Conservation (phyloP, 92 coral and sea anemone genomes). For the Phenganax subtilis region DNA sequence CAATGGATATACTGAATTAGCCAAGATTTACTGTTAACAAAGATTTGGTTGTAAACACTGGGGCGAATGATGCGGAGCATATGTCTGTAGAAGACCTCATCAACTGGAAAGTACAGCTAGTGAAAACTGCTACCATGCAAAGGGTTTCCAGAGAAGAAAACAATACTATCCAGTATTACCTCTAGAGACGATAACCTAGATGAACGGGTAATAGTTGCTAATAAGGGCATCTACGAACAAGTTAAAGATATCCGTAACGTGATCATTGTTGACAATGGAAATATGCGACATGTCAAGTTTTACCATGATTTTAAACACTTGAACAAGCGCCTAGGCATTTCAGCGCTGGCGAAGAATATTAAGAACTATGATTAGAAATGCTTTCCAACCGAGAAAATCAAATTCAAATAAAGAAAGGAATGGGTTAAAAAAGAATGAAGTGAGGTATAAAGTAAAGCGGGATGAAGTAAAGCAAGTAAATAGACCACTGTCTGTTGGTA, state of each 20-base stretch:
- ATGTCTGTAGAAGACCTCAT: neutral
- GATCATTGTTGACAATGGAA: neutral
- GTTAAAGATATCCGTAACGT: neutral
- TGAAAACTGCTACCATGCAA: neutral
- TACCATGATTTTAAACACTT: slow-evolving; percentile 20
- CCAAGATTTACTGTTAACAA: too few species aligned
- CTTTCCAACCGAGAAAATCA: neutral
- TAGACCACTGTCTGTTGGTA: too few species aligned
- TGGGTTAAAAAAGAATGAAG: too few species aligned
- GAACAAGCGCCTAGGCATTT: neutral
- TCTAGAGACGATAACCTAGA: slow-evolving; percentile 27
- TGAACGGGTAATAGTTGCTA: neutral
- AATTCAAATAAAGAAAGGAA: too few species aligned
- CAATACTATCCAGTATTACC: slow-evolving; percentile 34
- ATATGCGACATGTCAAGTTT: neutral
- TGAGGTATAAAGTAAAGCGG: too few species aligned
- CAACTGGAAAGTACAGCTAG: neutral
- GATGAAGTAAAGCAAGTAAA: too few species aligned
- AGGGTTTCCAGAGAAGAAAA: slow-evolving; percentile 8
- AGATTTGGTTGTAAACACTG: neutral
- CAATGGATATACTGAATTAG: too few species aligned
- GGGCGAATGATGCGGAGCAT: slow-evolving; percentile 33
- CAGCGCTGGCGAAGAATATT: neutral
- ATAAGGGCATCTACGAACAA: neutral
- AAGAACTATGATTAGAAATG: neutral